phyloP scores from a whole-genome alignment of 2,888 invertebrate genomes.

The Pristionchus exspectatus region DNA sequence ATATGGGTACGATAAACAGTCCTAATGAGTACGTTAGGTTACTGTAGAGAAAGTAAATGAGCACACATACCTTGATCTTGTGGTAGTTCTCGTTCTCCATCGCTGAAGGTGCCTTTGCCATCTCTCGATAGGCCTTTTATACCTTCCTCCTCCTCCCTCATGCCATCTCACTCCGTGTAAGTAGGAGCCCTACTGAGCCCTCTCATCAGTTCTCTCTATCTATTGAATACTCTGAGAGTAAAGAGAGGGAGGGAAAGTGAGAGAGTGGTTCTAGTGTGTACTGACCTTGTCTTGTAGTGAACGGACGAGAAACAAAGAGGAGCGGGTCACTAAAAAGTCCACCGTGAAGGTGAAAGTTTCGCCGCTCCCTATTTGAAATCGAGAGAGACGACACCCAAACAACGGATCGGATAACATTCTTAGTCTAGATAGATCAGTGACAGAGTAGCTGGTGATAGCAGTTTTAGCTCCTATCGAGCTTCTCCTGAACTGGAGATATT shows the following conservation, averaged over 20 bases:
- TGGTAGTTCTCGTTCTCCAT: conserved; percentile 47
- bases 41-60: not conserved
- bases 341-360: conserved; percentile 33
- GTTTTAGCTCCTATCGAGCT: not conserved
- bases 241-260: not conserved
- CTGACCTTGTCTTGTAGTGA: conserved; percentile 25
- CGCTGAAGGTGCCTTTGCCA: conserved; percentile 23
- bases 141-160: not conserved
- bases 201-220: not conserved
- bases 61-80: conserved; percentile 19
- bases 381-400: conserved; percentile 20
- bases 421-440: not conserved
- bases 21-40: not conserved
- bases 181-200: not conserved
- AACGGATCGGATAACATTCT: conserved; percentile 37
- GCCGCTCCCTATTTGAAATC: not conserved
- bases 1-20: not conserved
- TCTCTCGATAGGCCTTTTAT: not conserved
- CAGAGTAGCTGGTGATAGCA: not conserved
- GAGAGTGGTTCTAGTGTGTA: not conserved
- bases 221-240: not conserved
- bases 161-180: not conserved
- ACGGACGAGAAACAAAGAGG: conserved; percentile 39
- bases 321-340: conserved; percentile 36
- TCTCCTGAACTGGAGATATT: not conserved